Conservation (phyloP, 2,888 invertebrate species). For the Aproaerema taeniolella region DNA sequence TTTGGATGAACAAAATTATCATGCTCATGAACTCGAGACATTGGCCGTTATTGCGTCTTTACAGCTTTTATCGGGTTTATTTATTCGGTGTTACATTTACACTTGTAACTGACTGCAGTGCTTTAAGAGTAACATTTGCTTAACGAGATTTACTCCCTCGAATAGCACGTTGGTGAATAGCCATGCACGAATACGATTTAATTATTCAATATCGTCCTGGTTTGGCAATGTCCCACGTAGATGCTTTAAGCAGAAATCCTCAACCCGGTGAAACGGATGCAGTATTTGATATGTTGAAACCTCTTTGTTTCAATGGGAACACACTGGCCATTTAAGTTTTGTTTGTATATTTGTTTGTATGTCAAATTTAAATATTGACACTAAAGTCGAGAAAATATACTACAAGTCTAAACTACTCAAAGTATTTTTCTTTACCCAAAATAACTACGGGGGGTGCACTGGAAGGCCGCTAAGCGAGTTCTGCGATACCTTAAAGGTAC, state of each 20-base stretch:
- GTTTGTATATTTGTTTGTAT: no score
- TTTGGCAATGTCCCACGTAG: constrained; percentile 20
- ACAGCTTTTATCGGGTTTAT: constrained; percentile 33
- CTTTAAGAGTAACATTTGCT: constrained; percentile 19
- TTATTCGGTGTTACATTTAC: constrained; percentile 26
- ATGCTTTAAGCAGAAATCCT: constrained; percentile 15
- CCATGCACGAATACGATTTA: constrained; percentile 24
- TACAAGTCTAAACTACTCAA: no score
- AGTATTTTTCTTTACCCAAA: no score
- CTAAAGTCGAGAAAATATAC: no score
- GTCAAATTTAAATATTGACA: no score
- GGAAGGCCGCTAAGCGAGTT: no score
- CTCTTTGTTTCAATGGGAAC: no score
- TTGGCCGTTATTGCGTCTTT: constrained; percentile 20
- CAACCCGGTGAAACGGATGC: constrained; percentile 2
- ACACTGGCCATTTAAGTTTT: no score
- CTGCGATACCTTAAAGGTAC: no score
- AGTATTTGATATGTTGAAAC: no score
- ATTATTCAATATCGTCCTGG: constrained; percentile 21
- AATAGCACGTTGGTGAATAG: constrained; percentile 21
- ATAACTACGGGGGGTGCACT: no score
- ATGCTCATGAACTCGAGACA: constrained; percentile 19
- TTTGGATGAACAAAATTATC: constrained; percentile 17
- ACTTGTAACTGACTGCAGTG: constrained; percentile 22
- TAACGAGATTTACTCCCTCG: constrained; percentile 23